A percentile compares a stretch with the other conserved stretches of the same genome.
These are phyloP conservation scores for Nyctalus aviator DNA, from an alignment of 2,797 vertebrate genomes.

Conservation along the genomic window DNA sequence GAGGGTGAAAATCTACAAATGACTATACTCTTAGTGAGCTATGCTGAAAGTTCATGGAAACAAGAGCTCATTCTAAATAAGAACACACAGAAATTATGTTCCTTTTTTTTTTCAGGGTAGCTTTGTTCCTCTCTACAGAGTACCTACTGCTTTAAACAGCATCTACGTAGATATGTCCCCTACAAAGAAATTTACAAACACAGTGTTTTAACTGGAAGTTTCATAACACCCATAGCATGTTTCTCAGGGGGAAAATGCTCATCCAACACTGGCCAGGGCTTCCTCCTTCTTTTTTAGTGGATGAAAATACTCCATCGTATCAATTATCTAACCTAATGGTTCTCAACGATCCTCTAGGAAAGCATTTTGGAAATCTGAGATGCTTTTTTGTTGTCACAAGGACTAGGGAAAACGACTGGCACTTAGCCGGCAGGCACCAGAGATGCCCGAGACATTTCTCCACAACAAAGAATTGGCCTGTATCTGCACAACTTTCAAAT, in stretches of 20 bases:
- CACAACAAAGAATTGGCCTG: not conserved
- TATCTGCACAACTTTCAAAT: not conserved
- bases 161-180: not conserved
- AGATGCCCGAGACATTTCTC: not conserved
- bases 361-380: constrained; percentile 31
- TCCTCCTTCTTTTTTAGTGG: constrained; percentile 37
- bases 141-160: not conserved
- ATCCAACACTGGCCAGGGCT: not conserved
- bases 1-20: constrained; percentile 51
- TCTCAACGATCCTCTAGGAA: not conserved
- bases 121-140: not conserved
- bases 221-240: not conserved
- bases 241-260: not conserved
- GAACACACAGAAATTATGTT: constrained; percentile 12
- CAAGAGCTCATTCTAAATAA: not conserved
- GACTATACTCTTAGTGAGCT: not conserved
- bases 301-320: constrained; percentile 17
- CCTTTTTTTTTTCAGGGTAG: not conserved
- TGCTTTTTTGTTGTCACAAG: not conserved
- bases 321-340: constrained; percentile 16
- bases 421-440: not conserved
- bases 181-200: constrained; percentile 21
- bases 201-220: not conserved
- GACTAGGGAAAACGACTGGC: not conserved
- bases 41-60: not conserved